Base-by-base conservation (phyloP, 2,888 invertebrate genomes). In the Spilosoma lubricipeda region DNA sequence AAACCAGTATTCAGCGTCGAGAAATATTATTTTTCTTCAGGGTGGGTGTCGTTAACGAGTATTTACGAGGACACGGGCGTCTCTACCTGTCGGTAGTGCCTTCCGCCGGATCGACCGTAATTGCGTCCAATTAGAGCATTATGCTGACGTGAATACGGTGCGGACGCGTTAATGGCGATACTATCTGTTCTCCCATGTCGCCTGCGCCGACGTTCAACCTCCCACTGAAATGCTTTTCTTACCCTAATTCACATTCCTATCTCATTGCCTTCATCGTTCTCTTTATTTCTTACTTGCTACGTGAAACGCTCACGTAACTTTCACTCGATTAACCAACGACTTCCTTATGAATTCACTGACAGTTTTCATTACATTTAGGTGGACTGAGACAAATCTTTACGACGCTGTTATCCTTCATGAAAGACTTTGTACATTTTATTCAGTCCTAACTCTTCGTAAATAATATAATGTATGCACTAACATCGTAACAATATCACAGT, bases 41-140 rank as follows among this genome's bases (percentile, higher is more conserved):
- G 90, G 91, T 88, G 88, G 90, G 89, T 90, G 92, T 92, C 92
- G 93, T 93, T 95, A 95, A 95, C 93, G 93, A 94, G 92, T 94
- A 95, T 95, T 95, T 95, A 95, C 93, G 94, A 93, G 93, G 92
- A 94, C 92, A 92, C 90, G 90, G 81, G 89, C 91, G 90, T 87
- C 89, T 91, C 93, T 92, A 95, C 95, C 95, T 95, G 94, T 93
- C 93, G 92, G 89, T 88, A 92, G 90, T 85, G 91, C 91, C 93
- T 93, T 93, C 92, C 91, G 89, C 90, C 91, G 91, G 93, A 92
- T 93, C 92, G 92, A 87, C 88, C 91, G 93, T 95, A 95, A 95
- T 95, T 95, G 94, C 91, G 91, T 92, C 94, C 95, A 95, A 95
- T 95, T 95, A 95, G 94, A 94, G 92, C 93, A 94, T 95, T 94